Evolutionary conservation across 1,140 invertebrate species (phyloP).

Genomic region (Plectrocnemia conspersa): DNA sequence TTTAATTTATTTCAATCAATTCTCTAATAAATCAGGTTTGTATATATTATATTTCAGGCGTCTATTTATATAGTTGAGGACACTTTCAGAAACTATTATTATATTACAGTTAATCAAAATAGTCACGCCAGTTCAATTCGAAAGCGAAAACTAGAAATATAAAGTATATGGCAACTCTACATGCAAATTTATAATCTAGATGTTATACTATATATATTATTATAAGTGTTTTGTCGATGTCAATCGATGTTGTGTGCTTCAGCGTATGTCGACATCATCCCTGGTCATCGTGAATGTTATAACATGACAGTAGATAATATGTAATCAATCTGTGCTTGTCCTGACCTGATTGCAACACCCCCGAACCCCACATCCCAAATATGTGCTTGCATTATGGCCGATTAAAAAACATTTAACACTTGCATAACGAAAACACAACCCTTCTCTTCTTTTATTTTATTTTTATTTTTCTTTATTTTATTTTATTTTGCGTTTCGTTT

Average conservation of each 20-base stretch:
- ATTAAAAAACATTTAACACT: background rate
- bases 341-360: background rate
- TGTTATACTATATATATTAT: too few relatives aligned
- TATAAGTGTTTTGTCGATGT: conserved; percentile 25
- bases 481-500: conserved; percentile 46
- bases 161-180: too few relatives aligned
- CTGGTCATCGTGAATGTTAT: background rate
- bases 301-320: background rate
- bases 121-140: too few relatives aligned
- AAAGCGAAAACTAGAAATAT: too few relatives aligned
- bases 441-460: conserved; percentile 38
- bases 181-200: too few relatives aligned
- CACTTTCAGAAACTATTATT: too few relatives aligned
- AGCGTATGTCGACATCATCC: conserved; percentile 5
- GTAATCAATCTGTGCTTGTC: conserved; percentile 5
- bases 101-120: too few relatives aligned
- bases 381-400: background rate
- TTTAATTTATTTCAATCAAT: too few relatives aligned
- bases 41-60: too few relatives aligned
- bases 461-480: conserved; percentile 38
- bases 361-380: background rate
- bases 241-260: conserved; percentile 28
- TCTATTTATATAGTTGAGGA: too few relatives aligned
- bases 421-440: conserved; percentile 1
- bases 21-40: too few relatives aligned